Percentiles rank a stretch among this genome's conserved stretches.
phyloP scores from a whole-genome alignment of 2,797 vertebrate species.

The Galaxias olidus region DNA sequence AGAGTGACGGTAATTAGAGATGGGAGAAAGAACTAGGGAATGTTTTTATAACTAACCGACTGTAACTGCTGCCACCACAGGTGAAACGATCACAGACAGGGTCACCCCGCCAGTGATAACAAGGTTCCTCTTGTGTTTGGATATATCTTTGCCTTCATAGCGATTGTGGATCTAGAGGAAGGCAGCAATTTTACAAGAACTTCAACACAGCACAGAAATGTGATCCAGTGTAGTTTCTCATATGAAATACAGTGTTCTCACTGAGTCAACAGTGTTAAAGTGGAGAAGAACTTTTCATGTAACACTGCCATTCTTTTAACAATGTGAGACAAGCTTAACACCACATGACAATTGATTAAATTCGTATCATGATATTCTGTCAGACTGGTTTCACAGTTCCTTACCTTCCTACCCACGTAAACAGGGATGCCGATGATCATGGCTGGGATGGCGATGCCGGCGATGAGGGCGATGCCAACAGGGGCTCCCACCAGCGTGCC shows the following conservation, averaged over 20 bases:
- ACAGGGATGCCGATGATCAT: constrained; percentile 99
- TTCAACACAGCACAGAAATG: too few relatives aligned
- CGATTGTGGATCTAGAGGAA: constrained; percentile 91
- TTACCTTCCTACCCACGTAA: constrained; percentile 97
- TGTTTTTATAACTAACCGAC: constrained; percentile 84
- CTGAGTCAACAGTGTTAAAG: too few relatives aligned
- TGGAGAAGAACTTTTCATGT: too few relatives aligned
- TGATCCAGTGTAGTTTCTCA: too few relatives aligned
- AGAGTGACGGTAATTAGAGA: background rate
- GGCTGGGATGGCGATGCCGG: constrained; percentile 96
- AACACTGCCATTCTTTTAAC: too few relatives aligned
- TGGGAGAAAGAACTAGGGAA: background rate
- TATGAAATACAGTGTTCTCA: too few relatives aligned
- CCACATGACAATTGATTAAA: too few relatives aligned
- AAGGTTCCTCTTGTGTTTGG: constrained; percentile 96
- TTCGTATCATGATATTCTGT: too few relatives aligned
- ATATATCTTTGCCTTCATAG: constrained; percentile 96
- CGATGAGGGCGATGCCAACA: constrained; percentile 97
- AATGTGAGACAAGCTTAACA: too few relatives aligned
- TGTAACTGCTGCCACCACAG: constrained; percentile 96
- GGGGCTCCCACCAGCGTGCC: constrained; percentile 96
- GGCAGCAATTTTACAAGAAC: too few relatives aligned
- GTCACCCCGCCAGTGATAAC: constrained; percentile 96
- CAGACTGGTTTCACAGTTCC: background rate
- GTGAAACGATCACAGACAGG: constrained; percentile 94